phyloP scores from a whole-genome alignment of 2,113 vertebrate species.

The Antechinus flavipes region DNA sequence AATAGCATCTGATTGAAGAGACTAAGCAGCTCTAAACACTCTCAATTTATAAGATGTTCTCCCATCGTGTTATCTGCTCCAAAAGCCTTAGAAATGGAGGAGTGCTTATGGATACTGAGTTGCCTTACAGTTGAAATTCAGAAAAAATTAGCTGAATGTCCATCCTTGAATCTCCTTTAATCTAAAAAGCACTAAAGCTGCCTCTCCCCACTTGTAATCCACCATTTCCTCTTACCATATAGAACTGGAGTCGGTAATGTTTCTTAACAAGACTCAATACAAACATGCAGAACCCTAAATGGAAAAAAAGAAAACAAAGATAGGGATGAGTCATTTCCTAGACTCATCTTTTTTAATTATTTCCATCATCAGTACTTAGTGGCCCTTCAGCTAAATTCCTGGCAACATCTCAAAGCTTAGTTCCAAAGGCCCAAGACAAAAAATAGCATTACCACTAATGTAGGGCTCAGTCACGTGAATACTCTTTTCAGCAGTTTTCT shows the following conservation, averaged over 20 bases:
- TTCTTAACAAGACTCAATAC: constrained; percentile 99
- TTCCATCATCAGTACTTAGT: constrained; percentile 25
- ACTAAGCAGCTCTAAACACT: not conserved
- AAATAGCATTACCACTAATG: not conserved
- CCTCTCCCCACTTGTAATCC: not conserved
- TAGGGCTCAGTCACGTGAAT: not conserved
- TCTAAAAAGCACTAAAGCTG: constrained; percentile 6
- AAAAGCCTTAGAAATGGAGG: not conserved
- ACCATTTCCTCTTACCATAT: constrained; percentile 91
- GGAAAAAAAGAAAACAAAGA: constrained; percentile 17
- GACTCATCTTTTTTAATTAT: constrained; percentile 5
- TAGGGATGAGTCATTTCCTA: constrained; percentile 10
- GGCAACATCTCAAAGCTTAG: constrained; percentile 19
- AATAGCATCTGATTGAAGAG: not conserved
- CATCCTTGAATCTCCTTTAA: not conserved
- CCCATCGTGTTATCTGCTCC: constrained; percentile 1
- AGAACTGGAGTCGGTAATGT: constrained; percentile 98
- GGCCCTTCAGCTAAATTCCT: constrained; percentile 27
- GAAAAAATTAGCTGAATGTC: not conserved
- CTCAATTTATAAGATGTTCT: not conserved
- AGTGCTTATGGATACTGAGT: not conserved
- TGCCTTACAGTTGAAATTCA: constrained; percentile 24
- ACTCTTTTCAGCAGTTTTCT: not conserved
- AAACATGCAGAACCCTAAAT: constrained; percentile 98
- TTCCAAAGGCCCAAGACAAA: constrained; percentile 14